Base-by-base conservation (phyloP, 2,888 invertebrate genomes). In the Synanthedon tipuliformis region DNA sequence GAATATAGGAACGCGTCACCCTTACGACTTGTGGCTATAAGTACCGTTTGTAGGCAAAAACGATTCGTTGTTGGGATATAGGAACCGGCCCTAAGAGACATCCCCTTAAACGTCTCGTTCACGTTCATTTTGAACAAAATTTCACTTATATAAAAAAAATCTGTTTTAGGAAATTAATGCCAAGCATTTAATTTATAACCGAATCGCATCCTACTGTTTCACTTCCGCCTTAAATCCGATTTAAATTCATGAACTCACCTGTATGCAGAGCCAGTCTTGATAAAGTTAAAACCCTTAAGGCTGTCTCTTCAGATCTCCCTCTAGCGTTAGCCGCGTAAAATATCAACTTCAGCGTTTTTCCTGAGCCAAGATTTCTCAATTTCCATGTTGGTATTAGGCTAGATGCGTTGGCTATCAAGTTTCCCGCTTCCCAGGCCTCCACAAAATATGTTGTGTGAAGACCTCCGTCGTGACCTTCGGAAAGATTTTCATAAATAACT, bases 311-410 rank as follows among this genome's bases (percentile, higher is more conserved):
- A 59, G 95, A 95, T 61, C 92, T 89, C 13, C 96, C 96, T 67
- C 94, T 93, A 5, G 92, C 90, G 75, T 97, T 97, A 55, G 91
- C 91, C 1, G 96, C 93, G 75, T 94, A 96, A 57, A 96, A 90
- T 52, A 92, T 87, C 75, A 96, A 91, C 64, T 92, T 92, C 60
- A 96, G 89, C 13, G 92, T 89, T 64, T 92, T 92, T 5, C 94
- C 95, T 0, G 96, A 90, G 53, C 94, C 93, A 52, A 97, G 88
- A 4, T 92, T 93, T 61, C 91, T 90, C 1, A 95, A 92, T 54
- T 92, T 92, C 84, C 96, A 94, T 40, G 91, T 87, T 0, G 95
- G 93, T 62, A 90, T 90, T 58, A 90, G 89, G 41, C 93, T 91
- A 3, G 93, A 91, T 8, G 91, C 89, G 71, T 94, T 94, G 10